These are phyloP conservation scores for Siniperca chuatsi DNA, from an alignment of 2,113 vertebrate species.

Conservation along the genomic window DNA sequence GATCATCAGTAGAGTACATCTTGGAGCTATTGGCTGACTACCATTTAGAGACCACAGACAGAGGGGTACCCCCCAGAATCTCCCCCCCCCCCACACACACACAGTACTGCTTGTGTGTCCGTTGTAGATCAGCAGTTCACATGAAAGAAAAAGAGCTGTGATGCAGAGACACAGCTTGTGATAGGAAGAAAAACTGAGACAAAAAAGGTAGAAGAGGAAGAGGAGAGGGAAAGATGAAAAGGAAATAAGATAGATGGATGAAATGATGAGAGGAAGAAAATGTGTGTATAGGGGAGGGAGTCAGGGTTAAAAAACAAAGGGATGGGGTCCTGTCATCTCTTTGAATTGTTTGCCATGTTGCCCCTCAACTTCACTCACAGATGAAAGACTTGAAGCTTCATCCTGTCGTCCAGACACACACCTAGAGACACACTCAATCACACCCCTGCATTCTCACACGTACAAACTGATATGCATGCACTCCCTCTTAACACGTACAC, in stretches of 20 bases:
- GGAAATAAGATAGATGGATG: conserved; percentile 41
- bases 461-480: conserved; percentile 51
- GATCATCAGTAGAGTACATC: conserved; percentile 69
- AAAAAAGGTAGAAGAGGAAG: conserved; percentile 29
- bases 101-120: conserved; percentile 42
- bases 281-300: not conserved
- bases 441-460: conserved; percentile 52
- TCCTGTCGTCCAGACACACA: conserved; percentile 37
- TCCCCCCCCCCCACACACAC: conserved; percentile 25
- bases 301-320: conserved; percentile 19
- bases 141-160: conserved; percentile 53
- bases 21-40: conserved; percentile 76
- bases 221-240: conserved; percentile 61
- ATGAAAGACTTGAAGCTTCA: conserved; percentile 70
- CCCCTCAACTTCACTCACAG: conserved; percentile 54
- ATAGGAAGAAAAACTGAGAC: conserved; percentile 44
- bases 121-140: conserved; percentile 51
- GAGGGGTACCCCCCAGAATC: conserved; percentile 44
- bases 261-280: conserved; percentile 23
- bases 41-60: conserved; percentile 58
- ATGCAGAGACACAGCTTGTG: conserved; percentile 25
- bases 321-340: conserved; percentile 60
- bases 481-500: conserved; percentile 27
- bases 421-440: conserved; percentile 31
- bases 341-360: conserved; percentile 52